Conservation (phyloP, 2,113 vertebrate genomes). For the Chloebia gouldiae region DNA sequence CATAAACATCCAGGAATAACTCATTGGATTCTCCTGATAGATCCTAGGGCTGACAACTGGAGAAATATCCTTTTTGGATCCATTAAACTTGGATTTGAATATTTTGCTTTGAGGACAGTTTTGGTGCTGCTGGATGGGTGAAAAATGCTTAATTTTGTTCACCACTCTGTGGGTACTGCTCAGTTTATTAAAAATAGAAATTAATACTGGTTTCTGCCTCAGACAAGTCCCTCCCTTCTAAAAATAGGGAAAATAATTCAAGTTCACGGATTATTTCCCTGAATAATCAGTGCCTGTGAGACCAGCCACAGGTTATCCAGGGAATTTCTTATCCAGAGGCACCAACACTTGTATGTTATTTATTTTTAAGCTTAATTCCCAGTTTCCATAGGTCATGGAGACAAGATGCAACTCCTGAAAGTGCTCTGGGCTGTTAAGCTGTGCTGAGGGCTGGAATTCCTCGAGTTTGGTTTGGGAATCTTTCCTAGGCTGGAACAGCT, state of each 20-base stretch:
- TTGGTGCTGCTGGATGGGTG: background rate
- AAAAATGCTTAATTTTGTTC: background rate
- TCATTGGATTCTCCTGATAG: background rate
- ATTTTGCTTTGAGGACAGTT: background rate
- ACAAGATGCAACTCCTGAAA: background rate
- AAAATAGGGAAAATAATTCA: background rate
- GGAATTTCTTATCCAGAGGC: background rate
- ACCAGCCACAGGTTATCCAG: background rate
- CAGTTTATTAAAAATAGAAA: background rate
- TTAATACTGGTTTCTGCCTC: background rate
- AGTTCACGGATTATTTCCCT: fast-evolving
- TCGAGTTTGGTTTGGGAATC: background rate
- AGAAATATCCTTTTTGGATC: background rate
- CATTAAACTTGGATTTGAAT: background rate
- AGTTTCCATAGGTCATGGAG: fast-evolving
- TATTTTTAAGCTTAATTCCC: background rate
- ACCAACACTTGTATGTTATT: background rate
- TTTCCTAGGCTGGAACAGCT: background rate
- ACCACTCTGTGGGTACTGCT: background rate
- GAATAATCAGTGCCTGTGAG: background rate
- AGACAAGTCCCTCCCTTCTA: background rate
- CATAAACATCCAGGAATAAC: background rate
- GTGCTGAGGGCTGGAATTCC: background rate
- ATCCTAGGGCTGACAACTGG: background rate
- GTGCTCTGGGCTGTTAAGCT: background rate